These are phyloP conservation scores for Euproctis similis DNA, from an alignment of 2,888 invertebrate genomes.

Conservation along the genomic window DNA sequence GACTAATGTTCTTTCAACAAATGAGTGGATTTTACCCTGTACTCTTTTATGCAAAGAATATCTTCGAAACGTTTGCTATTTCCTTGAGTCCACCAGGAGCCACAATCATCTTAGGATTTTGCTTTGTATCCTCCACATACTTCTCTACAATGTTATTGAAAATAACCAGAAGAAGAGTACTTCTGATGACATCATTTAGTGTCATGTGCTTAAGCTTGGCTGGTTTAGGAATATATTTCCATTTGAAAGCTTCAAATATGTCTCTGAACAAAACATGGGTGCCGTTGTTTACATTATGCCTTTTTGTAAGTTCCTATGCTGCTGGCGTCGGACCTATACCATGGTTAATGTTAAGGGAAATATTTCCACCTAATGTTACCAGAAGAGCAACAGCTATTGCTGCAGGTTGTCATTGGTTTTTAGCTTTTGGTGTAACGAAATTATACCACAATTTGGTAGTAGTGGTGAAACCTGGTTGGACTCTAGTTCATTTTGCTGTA, in stretches of 20 bases:
- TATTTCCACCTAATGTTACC: constrained; percentile 79
- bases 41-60: constrained; percentile 74
- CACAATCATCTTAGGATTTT: constrained; percentile 77
- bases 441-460: constrained; percentile 77
- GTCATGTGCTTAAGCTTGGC: constrained; percentile 74
- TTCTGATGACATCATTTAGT: constrained; percentile 77
- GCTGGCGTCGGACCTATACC: constrained; percentile 83
- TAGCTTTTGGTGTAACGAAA: constrained; percentile 79
- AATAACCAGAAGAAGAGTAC: constrained; percentile 75
- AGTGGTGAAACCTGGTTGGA: constrained; percentile 74
- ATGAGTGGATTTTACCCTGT: constrained; percentile 77
- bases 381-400: constrained; percentile 81
- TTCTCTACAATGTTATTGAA: constrained; percentile 77
- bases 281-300: constrained; percentile 72
- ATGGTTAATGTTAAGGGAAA: constrained; percentile 82
- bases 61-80: constrained; percentile 68
- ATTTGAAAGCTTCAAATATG: constrained; percentile 40
- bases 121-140: constrained; percentile 75
- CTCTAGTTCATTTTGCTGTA: constrained; percentile 80
- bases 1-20: constrained; percentile 81
- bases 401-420: constrained; percentile 80
- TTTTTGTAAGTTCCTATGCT: constrained; percentile 78
- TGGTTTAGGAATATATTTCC: constrained; percentile 65
- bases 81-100: constrained; percentile 51
- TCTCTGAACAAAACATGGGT: constrained; percentile 57